Base-by-base conservation (phyloP, 2,797 vertebrate genomes). In the Novumbra hubbsi region DNA sequence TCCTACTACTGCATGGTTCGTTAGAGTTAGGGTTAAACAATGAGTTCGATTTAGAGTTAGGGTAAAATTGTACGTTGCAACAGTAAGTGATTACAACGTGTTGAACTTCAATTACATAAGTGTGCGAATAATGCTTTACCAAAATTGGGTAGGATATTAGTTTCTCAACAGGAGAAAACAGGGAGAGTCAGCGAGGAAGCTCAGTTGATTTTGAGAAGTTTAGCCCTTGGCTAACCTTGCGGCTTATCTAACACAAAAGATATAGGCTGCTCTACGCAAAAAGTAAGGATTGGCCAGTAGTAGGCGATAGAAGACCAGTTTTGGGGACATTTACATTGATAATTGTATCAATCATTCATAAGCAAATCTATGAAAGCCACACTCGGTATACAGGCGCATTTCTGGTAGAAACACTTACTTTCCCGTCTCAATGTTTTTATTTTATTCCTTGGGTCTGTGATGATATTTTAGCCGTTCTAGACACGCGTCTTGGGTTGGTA, bases 201-300 rank as follows among this genome's bases (percentile, higher is more conserved):
- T 24, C 55, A 4, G n/a, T 24, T 21, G 55, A 60, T 24, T 21
- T 60, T 27, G 21, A 24, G 55, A 27, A 11, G 55, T 24, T 60
- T 60, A 24, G 21, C 55, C 55, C 21, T 4, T 60, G 21, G 21
- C 55, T 45, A 45, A 45, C 21, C 55, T 12, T 57, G 55, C 24
- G 24, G 21, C 12, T 45, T 45, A 45, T 45, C 41, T 14, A 45
- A 45, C 12, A 45, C 55, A 24, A 60, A 60, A 60, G 11, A 60
- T 24, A 4, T 60, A 60, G 11, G 19, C 8, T 55, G 2, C 52
- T n/a, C 19, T 8, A 55, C 52, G 8, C 52, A 11, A 55, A 55
- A 2, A 55, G 9, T 14, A 60, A 4, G 12, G 24, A 60, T 8
- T 5, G 0, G 9, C 84, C 90, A 78, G 49, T 74, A 89, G 85